These are phyloP conservation scores for Synanthedon andrenaeformis DNA, from an alignment of 2,888 invertebrate genomes.

Conservation along the genomic window DNA sequence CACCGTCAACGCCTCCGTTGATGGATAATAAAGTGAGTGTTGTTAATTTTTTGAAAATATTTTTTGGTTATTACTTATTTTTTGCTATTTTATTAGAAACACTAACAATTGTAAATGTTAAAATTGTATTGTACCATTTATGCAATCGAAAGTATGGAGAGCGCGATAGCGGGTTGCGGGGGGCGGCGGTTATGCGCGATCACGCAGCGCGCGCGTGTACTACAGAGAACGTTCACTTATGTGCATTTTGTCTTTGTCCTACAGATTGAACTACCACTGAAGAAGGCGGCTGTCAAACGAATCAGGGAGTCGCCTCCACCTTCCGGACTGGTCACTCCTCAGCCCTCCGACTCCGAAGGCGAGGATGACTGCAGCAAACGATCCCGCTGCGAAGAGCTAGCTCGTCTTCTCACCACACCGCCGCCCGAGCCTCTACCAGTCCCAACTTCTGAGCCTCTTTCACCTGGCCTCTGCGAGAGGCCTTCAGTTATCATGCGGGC, in stretches of 20 bases:
- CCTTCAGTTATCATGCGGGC: conserved; percentile 89
- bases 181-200: conserved; percentile 20
- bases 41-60: conserved; percentile 9
- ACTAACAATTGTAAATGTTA: conserved; percentile 6
- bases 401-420: conserved; percentile 66
- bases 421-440: conserved; percentile 69
- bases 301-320: conserved; percentile 39
- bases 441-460: conserved; percentile 60
- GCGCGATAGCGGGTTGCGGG: conserved; percentile 16
- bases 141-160: conserved; percentile 52
- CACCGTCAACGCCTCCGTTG: conserved; percentile 79
- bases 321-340: conserved; percentile 77
- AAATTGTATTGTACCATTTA: conserved; percentile 22
- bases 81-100: conserved; percentile 4
- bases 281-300: conserved; percentile 50
- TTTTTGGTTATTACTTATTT: neutral
- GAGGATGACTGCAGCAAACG: conserved; percentile 69
- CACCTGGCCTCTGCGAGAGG: conserved; percentile 35
- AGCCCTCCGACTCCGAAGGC: conserved; percentile 87
- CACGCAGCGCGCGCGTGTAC: conserved; percentile 58
- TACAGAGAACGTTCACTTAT: conserved; percentile 45
- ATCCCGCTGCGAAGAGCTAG: conserved; percentile 64
- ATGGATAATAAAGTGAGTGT: conserved; percentile 69
- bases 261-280: conserved; percentile 55
- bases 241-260: conserved; percentile 50